These are phyloP conservation scores for Geotrypetes seraphini DNA, from an alignment of 2,797 vertebrate genomes.

Conservation along the genomic window DNA sequence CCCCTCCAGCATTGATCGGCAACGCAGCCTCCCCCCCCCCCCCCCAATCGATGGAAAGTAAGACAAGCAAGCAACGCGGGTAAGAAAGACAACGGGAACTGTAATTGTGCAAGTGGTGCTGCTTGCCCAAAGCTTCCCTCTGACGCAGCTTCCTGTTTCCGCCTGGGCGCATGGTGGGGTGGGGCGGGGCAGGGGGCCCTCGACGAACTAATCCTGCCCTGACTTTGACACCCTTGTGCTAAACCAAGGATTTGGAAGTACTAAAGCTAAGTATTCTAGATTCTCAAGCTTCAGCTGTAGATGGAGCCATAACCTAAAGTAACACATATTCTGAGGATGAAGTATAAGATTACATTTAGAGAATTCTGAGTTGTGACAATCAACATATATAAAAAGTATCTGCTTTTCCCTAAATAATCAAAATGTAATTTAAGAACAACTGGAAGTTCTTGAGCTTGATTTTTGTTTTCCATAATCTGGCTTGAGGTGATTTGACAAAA, in stretches of 20 bases:
- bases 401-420: slow-evolving; percentile 1
- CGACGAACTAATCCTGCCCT: too few relatives aligned
- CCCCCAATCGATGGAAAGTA: too few relatives aligned
- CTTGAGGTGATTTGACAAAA: not conserved
- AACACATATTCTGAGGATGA: slow-evolving; percentile 16
- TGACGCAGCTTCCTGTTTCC: too few relatives aligned
- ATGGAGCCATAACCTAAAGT: slow-evolving; percentile 49
- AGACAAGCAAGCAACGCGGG: too few relatives aligned
- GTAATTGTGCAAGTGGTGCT: too few relatives aligned
- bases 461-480: not conserved
- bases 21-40: too few relatives aligned
- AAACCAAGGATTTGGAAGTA: not conserved
- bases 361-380: not conserved
- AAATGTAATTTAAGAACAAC: slow-evolving; percentile 24
- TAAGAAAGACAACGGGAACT: too few relatives aligned
- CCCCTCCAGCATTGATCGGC: too few relatives aligned
- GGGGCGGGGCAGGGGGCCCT: too few relatives aligned
- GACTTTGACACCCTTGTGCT: too few relatives aligned
- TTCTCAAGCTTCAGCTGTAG: slow-evolving; percentile 39
- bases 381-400: slow-evolving; percentile 8
- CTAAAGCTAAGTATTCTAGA: not conserved
- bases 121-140: too few relatives aligned
- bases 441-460: slow-evolving; percentile 1
- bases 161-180: too few relatives aligned
- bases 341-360: not conserved